Base-by-base conservation (phyloP, 2,797 vertebrate species). In the Amphiprion clarkii region DNA sequence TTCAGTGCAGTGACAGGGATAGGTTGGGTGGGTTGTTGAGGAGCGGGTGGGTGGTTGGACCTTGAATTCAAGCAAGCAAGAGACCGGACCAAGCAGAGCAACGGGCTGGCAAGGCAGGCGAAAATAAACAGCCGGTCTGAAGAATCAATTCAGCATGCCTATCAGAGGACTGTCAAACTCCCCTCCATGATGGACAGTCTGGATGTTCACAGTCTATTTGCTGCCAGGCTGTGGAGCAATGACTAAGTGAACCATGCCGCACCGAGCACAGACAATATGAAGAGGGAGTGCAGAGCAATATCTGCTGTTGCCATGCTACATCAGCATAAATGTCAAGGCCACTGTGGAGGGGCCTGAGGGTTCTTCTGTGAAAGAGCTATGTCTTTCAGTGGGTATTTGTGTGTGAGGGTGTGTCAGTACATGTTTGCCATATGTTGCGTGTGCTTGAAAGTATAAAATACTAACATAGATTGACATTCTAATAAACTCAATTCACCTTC, bases 251-350 rank as follows among this genome's bases (percentile, higher is more conserved):
- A 91, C 90, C 90, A 49, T 92, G 89, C 86, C 70, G 78, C 83
- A 67, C 84, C 58, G 40, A 82, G 82, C 82, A 59, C 74, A 89
- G 90, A 91, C 90, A 90, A 90, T 90, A 89, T 92, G 90, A 92
- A 89, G 91, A 91, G 87, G 79, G 89, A 93, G 90, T 74, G 86
- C 78, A 63, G 77, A 86, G 87, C 89, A 88, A 91, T 90, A 89
- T 92, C 83, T 91, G 89, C 91, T 81, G 85, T 87, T 90, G 88
- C 88, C 84, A 56, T 80, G 86, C 90, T 90, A 84, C 76, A 93
- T 94, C 93, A 92, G 91, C 92, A 91, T 88, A 93, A 93, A 93
- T 79, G 84, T 88, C 92, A 91, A 87, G 87, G 90, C 90, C 83
- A 62, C 78, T 85, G 44, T 64, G 74, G 66, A 46, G 51, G 69